A percentile compares a stretch with the other conserved stretches of the same genome.
These are phyloP conservation scores for Dasyornis broadbenti DNA, from an alignment of 2,113 vertebrate species.

Conservation along the genomic window DNA sequence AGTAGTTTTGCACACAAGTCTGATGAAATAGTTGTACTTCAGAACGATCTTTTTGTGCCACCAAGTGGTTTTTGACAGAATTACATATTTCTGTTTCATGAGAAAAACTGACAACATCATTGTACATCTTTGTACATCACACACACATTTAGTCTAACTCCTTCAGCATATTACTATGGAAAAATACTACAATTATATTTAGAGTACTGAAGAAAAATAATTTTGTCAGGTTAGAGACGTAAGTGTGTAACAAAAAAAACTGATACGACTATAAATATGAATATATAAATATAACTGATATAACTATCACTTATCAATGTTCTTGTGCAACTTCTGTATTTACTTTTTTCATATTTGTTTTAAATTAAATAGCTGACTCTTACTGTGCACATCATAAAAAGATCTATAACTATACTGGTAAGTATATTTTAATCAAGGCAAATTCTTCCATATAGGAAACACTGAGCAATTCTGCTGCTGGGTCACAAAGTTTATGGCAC, in stretches of 20 bases:
- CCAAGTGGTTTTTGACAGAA: slow-evolving; percentile 4
- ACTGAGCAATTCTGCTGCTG: not conserved
- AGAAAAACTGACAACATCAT: not conserved
- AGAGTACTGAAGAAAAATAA: not conserved
- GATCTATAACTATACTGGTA: not conserved
- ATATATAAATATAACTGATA: not conserved
- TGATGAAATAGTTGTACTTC: not conserved
- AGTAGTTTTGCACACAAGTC: not conserved
- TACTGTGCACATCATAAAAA: not conserved
- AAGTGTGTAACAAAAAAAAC: not conserved
- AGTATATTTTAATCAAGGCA: not conserved
- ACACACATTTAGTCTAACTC: not conserved
- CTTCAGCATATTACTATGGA: not conserved
- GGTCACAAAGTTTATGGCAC: not conserved
- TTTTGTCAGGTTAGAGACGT: not conserved
- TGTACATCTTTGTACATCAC: not conserved
- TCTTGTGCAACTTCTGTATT: not conserved
- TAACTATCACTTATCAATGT: not conserved
- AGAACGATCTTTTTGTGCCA: not conserved
- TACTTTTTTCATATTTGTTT: not conserved
- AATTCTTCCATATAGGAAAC: not conserved
- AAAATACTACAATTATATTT: not conserved
- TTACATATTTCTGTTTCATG: not conserved
- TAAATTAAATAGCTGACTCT: not conserved
- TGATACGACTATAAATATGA: not conserved